phyloP scores from a whole-genome alignment of 1,140 invertebrate species.

The Zaprionus camerounensis region DNA sequence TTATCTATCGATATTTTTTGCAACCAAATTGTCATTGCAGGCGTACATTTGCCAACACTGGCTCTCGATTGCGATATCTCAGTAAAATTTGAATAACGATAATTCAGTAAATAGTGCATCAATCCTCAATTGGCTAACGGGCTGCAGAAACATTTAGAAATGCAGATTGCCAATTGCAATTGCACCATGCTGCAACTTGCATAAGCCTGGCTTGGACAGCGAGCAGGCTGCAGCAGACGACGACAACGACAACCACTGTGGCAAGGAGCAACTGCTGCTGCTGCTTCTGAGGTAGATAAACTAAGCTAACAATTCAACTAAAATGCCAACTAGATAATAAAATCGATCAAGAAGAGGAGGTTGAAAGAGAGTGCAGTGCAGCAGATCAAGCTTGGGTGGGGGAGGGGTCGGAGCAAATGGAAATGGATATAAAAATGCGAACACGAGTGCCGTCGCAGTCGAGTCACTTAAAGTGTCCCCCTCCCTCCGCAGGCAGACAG shows the following conservation, averaged over 20 bases:
- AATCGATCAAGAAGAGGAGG: conserved; percentile 60
- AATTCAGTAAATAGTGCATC: conserved; percentile 38
- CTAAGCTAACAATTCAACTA: conserved; percentile 77
- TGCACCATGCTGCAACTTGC: conserved; percentile 40
- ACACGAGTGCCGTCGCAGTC: conserved; percentile 42
- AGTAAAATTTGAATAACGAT: conserved; percentile 10
- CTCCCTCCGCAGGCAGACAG: conserved; percentile 41
- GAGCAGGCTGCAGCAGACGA: background rate
- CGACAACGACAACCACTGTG: background rate
- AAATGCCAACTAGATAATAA: conserved; percentile 82
- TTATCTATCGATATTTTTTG: conserved; percentile 6
- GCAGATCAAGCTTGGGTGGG: conserved; percentile 21
- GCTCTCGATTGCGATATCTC: background rate
- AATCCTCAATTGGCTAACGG: conserved; percentile 39
- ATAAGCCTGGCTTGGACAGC: conserved; percentile 40
- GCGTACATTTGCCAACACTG: background rate
- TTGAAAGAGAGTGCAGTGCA: conserved; percentile 9
- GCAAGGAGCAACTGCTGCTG: conserved; percentile 3
- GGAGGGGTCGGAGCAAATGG: conserved; percentile 52
- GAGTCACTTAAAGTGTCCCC: conserved; percentile 14
- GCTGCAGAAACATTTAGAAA: conserved; percentile 49
- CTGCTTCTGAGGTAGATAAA: conserved; percentile 53
- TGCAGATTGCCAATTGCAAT: conserved; percentile 55
- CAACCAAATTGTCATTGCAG: background rate
- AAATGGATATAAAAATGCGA: conserved; percentile 71